These are phyloP conservation scores for Eulithis prunata DNA, from an alignment of 2,888 invertebrate species.

Conservation along the genomic window DNA sequence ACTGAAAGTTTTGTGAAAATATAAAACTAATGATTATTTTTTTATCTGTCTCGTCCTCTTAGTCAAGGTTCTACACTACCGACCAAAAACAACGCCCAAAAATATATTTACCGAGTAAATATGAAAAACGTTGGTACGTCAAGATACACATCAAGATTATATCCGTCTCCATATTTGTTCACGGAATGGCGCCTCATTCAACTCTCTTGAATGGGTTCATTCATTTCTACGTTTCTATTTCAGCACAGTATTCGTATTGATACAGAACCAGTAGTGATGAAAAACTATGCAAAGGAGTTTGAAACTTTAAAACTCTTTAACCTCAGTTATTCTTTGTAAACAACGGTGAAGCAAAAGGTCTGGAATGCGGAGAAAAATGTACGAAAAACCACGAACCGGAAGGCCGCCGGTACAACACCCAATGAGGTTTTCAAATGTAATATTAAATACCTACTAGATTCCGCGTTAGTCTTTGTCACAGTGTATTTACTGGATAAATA, in stretches of 20 bases:
- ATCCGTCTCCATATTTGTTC: slow-evolving; percentile 57
- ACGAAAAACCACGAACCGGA: no score
- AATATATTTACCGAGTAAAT: slow-evolving; percentile 45
- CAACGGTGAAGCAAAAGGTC: no score
- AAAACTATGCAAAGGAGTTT: not conserved
- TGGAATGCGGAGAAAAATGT: no score
- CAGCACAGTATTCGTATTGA: slow-evolving; percentile 41
- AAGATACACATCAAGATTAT: slow-evolving; percentile 48
- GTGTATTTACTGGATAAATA: slow-evolving; percentile 8
- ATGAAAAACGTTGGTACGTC: slow-evolving; percentile 50
- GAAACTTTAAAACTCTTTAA: no score
- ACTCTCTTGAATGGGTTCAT: slow-evolving; percentile 49
- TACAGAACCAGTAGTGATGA: slow-evolving; percentile 31
- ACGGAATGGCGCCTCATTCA: slow-evolving; percentile 54
- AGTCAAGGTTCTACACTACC: not conserved
- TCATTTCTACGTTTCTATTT: slow-evolving; percentile 56
- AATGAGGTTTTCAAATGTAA: no score
- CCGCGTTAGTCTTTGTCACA: no score
- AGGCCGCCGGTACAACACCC: no score
- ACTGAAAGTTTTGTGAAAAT: no score
- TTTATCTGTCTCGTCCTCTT: no score
- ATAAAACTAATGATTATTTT: no score
- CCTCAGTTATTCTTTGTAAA: no score
- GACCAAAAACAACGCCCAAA: slow-evolving; percentile 30
- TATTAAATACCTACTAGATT: no score